Conservation (phyloP, 2,888 invertebrate species). For the Pecten maximus region DNA sequence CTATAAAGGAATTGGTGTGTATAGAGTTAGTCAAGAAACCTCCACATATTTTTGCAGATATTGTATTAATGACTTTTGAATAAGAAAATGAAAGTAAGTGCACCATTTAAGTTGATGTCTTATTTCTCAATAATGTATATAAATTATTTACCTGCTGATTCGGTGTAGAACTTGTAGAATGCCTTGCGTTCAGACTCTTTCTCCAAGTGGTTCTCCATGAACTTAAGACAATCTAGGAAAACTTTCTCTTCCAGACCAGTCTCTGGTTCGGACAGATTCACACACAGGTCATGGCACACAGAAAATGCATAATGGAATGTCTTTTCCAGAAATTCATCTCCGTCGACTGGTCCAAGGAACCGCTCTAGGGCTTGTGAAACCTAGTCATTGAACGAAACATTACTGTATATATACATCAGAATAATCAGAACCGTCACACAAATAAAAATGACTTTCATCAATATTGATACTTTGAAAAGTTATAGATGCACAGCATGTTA, state of each 20-base stretch:
- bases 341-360: conserved; percentile 86
- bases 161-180: conserved; percentile 89
- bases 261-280: conserved; percentile 85
- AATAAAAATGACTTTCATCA: no score
- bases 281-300: conserved; percentile 88
- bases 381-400: conserved; percentile 61
- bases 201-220: conserved; percentile 93
- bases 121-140: no score
- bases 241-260: conserved; percentile 86
- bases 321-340: conserved; percentile 87
- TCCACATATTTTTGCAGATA: no score
- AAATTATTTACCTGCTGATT: conserved; percentile 73
- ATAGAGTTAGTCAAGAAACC: no score
- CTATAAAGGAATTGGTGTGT: no score
- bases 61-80: no score
- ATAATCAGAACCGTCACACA: no score
- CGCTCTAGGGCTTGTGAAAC: conserved; percentile 84
- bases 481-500: no score
- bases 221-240: conserved; percentile 88
- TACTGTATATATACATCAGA: no score
- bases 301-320: conserved; percentile 87
- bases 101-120: no score
- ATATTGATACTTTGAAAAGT: no score
- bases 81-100: no score
- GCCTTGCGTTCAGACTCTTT: conserved; percentile 91